Evolutionary conservation across 2,797 vertebrate species (phyloP), one percentile per base, ranked within the genome.

Genomic region (Netta rufina): DNA sequence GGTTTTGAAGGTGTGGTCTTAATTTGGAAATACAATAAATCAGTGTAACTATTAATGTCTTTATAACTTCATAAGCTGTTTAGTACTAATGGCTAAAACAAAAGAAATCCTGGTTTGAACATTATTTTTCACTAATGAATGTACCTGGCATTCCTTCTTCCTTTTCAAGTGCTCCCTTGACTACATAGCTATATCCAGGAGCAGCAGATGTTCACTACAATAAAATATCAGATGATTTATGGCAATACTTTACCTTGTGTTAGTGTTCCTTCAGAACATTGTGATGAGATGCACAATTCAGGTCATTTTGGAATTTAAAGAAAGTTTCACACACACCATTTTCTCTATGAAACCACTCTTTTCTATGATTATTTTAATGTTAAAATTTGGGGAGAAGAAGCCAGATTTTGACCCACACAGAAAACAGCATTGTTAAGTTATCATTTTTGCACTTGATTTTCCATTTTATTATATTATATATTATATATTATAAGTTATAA

Each of bases 11-110:
- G 60, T 82, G 74, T 93, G n/a, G 47, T 51, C 80, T 84, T 84
- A 81, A 85, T 73, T 88, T 91, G 73, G 83, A 86, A 95, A 76
- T 43, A 32, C 13, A 84, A 6, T 93, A 78, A 91, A 87, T 94
- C 77, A 64, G 2, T 66, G 24, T 58, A 87, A 49, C 57, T 36
- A 49, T 71, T 92, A 69, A 65, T 76, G 54, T 75, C 85, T 92
- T 13, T 73, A 58, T 80, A 91, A 66, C 43, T 78, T 90, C 60
- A 45, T 64, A 62, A 91, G 53, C 54, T 81, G 13, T 78, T 82
- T 56, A 81, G 49, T 64, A 38, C 47, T 78, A 66, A 81, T 43
- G 80, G 38, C 33, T 90, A 91, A 93, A 87, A 43, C 64, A 91
- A 93, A 92, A 91, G 58, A 77, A 83, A 81, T 80, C 27, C 62